Percentiles rank a stretch among this genome's conserved stretches.
Conservation (phyloP, 1,140 invertebrate species). For the Drosophila bipectinata region DNA sequence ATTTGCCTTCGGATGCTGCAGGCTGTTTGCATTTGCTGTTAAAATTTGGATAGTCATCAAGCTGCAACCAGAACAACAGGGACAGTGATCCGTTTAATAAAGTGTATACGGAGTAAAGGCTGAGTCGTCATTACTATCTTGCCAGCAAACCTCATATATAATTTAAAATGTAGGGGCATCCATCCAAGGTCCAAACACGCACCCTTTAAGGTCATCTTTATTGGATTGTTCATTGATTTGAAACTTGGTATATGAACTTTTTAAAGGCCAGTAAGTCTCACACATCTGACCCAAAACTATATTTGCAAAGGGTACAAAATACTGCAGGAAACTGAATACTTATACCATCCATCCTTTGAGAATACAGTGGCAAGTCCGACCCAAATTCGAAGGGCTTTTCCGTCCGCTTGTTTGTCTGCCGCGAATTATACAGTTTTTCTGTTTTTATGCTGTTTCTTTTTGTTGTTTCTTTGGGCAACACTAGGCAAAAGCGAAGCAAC, state of each 20-base stretch:
- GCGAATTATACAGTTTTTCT: slow-evolving; percentile 9
- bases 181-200: no score
- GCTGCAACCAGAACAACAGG: slow-evolving; percentile 1
- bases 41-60: slow-evolving; percentile 18
- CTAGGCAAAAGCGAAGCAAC: slow-evolving; percentile 11
- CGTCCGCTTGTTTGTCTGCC: background rate
- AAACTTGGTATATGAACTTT: background rate
- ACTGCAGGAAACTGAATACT: background rate
- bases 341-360: background rate
- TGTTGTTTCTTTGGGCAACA: slow-evolving; percentile 8
- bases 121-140: background rate
- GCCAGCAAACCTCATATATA: background rate
- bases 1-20: slow-evolving; percentile 26
- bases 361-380: background rate
- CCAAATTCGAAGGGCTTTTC: slow-evolving; percentile 3
- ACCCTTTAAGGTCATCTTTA: background rate
- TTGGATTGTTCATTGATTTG: background rate
- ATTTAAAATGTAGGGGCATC: no score
- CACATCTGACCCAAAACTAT: background rate
- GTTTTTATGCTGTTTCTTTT: slow-evolving; percentile 3
- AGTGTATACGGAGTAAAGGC: background rate
- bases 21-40: slow-evolving; percentile 15
- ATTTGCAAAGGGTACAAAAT: slow-evolving; percentile 3
- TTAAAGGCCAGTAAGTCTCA: background rate
- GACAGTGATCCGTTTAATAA: background rate